Base-by-base conservation (phyloP, 2,888 invertebrate genomes). In the Drosophila ezoana region DNA sequence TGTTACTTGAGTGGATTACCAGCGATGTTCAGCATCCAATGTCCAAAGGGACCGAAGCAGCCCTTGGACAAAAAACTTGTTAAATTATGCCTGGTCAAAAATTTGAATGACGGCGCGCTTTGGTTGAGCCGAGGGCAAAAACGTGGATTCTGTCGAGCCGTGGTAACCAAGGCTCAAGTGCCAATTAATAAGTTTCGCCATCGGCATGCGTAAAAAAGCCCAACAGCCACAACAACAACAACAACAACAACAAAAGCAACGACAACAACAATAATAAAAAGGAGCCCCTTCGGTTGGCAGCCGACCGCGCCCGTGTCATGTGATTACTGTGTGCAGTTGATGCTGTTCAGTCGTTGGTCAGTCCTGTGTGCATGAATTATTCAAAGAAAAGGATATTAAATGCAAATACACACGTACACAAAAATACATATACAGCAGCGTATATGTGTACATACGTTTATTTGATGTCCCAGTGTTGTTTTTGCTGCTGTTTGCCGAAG, bases 361-460 rank as follows among this genome's bases (percentile, higher is more conserved):
- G 89, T 53, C 51, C 45, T 59, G 66, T 72, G 64, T 77, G 79
- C 70, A 83, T 83, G 75, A 88, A 83, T 83, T 81, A 83, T 88
- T 86, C 87, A 88, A 83, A 88, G 89, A 83, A 88, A 88, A 75
- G 70, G 79, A 87, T 83, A 87, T 88, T 83, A 88, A 88, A 88
- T 77, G 84, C 79, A 74, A 74, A 79, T 66, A 78, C 59, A 57
- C 56, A 51, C 54, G 32, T 44, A 52, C 47, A 40, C 37, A 40
- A 18, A 60, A 16, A 20, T 35, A 35, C 33, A 38, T 33, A 32
- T 28, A 20, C 45, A 53, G 43, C n/a, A n/a, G 47, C 20, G 41
- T 33, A 35, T 45, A 60, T 28, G 41, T 14, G 13, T 18, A 60
- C 45, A 48, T 40, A 41, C 59, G 47, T 53, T 78, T 54, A 58